Evolutionary conservation across 2,113 vertebrate species (phyloP).

Genomic region (Chrysemys picta): DNA sequence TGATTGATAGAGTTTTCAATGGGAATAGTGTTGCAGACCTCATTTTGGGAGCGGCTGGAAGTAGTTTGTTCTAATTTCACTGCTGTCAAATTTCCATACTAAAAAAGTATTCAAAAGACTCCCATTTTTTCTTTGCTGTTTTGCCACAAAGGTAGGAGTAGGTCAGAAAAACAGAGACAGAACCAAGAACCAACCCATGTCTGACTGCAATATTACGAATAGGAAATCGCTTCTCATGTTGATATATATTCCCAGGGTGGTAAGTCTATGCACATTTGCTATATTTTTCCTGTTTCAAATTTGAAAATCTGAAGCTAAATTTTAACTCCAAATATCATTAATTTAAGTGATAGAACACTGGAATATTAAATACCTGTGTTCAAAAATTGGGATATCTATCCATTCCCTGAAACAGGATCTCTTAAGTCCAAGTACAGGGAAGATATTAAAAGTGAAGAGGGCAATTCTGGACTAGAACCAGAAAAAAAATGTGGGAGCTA

Average conservation of each 20-base stretch:
- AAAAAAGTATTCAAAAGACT: not conserved
- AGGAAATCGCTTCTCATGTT: not conserved
- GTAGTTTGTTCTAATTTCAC: not conserved
- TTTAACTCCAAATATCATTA: not conserved
- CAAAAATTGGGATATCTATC: not conserved
- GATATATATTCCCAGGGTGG: not conserved
- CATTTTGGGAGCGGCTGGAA: no score
- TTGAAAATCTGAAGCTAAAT: not conserved
- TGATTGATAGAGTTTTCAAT: not conserved
- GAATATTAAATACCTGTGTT: not conserved
- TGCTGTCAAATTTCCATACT: not conserved
- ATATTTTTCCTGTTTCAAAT: not conserved
- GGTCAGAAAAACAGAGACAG: no score
- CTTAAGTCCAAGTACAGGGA: accelerated
- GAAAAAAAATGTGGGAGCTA: not conserved
- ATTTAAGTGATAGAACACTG: not conserved
- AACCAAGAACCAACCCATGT: not conserved
- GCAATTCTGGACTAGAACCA: not conserved
- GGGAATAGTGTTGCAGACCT: not conserved
- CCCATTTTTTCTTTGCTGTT: not conserved
- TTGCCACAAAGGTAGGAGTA: not conserved
- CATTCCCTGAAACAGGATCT: not conserved
- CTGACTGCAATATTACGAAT: not conserved
- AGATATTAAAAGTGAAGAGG: not conserved
- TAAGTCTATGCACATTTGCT: not conserved